Evolutionary conservation across 2,113 vertebrate species (phyloP).

Genomic region (Eudyptes chrysolophus): DNA sequence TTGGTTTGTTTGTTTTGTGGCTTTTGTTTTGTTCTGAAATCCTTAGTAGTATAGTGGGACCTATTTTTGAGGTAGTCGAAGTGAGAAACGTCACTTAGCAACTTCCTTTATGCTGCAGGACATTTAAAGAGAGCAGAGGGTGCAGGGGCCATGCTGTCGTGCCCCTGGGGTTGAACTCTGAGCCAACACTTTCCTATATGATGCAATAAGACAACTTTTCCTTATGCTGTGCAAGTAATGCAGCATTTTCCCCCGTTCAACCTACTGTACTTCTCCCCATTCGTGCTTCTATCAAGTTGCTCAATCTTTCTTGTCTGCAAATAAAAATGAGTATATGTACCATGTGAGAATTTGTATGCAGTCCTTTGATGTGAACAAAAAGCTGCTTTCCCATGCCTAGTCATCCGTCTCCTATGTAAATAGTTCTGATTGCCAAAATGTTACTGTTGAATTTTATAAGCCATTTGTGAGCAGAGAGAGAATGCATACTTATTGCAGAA

Average conservation of each 20-base stretch:
- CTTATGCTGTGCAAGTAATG: not conserved
- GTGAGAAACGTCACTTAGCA: not conserved
- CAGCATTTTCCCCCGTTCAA: not conserved
- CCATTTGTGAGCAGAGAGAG: constrained; percentile 32
- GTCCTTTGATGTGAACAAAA: constrained; percentile 57
- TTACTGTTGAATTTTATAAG: constrained; percentile 59
- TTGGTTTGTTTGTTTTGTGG: not conserved
- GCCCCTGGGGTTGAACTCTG: not conserved
- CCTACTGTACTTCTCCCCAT: not conserved
- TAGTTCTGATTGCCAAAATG: constrained; percentile 50
- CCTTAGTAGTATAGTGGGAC: not conserved
- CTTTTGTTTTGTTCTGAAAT: not conserved
- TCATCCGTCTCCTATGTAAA: constrained; percentile 63
- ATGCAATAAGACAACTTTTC: not conserved
- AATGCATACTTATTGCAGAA: not conserved
- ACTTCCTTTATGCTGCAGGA: not conserved
- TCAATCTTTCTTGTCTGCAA: constrained; percentile 6
- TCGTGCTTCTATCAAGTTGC: not conserved
- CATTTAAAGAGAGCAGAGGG: not conserved
- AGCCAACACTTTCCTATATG: not conserved
- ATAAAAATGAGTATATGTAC: constrained; percentile 33
- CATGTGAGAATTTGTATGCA: constrained; percentile 45
- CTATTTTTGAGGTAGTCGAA: not conserved
- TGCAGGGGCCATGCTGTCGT: not conserved
- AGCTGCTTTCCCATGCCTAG: constrained; percentile 65